Percentiles rank a stretch among this genome's conserved stretches.
These are phyloP conservation scores for Hydrotaea cyrtoneurina DNA, from an alignment of 2,888 invertebrate species.

Conservation along the genomic window DNA sequence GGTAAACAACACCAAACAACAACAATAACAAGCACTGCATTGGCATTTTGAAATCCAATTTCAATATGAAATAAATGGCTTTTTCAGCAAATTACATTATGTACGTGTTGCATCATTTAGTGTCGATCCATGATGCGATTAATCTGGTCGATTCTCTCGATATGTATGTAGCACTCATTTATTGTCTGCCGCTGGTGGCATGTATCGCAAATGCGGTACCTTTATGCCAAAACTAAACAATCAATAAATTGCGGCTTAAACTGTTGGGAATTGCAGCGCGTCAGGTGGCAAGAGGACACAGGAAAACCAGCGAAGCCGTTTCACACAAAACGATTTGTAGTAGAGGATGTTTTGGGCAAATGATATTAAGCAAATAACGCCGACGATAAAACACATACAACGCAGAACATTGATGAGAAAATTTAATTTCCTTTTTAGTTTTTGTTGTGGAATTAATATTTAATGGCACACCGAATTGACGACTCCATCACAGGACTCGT, in stretches of 20 bases:
- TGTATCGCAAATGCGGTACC: constrained; percentile 56
- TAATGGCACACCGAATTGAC: constrained; percentile 41
- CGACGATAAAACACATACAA: constrained; percentile 7
- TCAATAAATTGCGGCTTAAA: constrained; percentile 60
- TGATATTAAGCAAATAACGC: constrained; percentile 28
- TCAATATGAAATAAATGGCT: constrained; percentile 78
- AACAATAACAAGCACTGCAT: constrained; percentile 45
- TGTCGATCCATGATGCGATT: constrained; percentile 41
- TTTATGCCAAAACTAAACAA: constrained; percentile 59
- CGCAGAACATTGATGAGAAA: constrained; percentile 58
- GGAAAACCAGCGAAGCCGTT: constrained; percentile 11
- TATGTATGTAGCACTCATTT: constrained; percentile 2
- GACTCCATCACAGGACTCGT: not conserved
- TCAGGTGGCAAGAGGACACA: not conserved
- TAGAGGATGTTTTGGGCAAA: constrained; percentile 7
- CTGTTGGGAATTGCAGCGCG: constrained; percentile 40
- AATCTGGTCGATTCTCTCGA: constrained; percentile 28
- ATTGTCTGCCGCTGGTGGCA: not conserved
- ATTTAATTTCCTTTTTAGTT: constrained; percentile 52
- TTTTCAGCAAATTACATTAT: constrained; percentile 74
- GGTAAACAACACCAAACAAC: constrained; percentile 39
- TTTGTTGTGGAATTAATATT: constrained; percentile 60
- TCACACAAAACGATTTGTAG: constrained; percentile 54
- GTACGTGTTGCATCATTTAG: constrained; percentile 73
- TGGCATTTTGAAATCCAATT: constrained; percentile 75